Conservation (phyloP, 2,797 vertebrate genomes). For the Squalus acanthias region DNA sequence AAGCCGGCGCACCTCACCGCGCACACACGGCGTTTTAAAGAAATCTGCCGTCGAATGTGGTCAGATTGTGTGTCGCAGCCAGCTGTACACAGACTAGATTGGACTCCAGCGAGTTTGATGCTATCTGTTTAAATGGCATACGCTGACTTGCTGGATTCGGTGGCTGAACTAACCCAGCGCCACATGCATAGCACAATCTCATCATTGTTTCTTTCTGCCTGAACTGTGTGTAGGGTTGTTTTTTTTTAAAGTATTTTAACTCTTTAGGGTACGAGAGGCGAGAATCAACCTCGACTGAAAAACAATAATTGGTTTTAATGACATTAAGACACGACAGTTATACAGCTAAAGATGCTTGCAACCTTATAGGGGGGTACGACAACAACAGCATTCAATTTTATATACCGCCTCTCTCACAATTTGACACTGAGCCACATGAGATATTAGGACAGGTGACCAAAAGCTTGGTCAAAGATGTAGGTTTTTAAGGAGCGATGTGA, state of each 20-base stretch:
- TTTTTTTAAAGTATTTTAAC: neutral
- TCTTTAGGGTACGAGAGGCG: neutral
- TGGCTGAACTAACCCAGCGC: neutral
- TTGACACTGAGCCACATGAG: neutral
- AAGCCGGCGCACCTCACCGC: too few species aligned
- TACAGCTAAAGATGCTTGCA: neutral
- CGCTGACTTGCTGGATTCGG: neutral
- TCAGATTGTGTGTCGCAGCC: neutral
- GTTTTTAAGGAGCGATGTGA: neutral
- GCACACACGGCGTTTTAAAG: neutral
- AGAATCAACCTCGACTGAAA: neutral
- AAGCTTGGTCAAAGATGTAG: neutral
- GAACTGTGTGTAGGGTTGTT: neutral
- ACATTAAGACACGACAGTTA: neutral
- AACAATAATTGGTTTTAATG: neutral
- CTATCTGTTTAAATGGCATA: neutral
- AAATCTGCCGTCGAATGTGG: neutral
- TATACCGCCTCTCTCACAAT: neutral
- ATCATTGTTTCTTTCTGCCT: neutral
- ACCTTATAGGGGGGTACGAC: neutral
- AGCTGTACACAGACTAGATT: neutral
- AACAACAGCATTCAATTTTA: neutral
- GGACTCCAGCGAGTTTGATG: neutral
- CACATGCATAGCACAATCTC: neutral
- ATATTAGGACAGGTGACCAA: neutral